These are phyloP conservation scores for Otus sunia DNA, from an alignment of 2,113 vertebrate genomes.

Conservation along the genomic window DNA sequence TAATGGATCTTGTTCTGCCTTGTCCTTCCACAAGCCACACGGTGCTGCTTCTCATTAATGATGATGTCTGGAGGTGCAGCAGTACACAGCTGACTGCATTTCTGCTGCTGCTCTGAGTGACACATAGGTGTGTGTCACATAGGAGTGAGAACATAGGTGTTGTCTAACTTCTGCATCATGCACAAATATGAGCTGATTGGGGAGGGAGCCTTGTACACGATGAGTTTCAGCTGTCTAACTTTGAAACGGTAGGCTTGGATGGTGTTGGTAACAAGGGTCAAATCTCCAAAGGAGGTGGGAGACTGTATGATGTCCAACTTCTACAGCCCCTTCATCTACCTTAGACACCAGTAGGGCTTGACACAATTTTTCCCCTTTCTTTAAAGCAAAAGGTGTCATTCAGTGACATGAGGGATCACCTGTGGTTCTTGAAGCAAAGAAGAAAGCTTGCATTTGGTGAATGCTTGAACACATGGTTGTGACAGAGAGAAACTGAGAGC, in stretches of 20 bases:
- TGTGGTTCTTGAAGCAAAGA: neutral
- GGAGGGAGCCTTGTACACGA: neutral
- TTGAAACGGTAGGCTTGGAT: neutral
- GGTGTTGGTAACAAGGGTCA: neutral
- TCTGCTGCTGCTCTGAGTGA: neutral
- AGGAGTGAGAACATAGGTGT: neutral
- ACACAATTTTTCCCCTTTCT: neutral
- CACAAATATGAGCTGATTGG: neutral
- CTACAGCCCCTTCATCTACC: neutral
- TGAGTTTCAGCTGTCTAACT: neutral
- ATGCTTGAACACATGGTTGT: rapidly evolving
- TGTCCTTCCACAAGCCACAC: neutral
- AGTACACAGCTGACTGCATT: rapidly evolving
- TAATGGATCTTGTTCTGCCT: neutral
- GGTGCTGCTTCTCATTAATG: neutral
- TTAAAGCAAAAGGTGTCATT: neutral
- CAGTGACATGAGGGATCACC: neutral
- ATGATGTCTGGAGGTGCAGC: neutral
- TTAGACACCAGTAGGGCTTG: neutral
- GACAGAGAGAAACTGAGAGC: neutral
- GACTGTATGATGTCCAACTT: neutral
- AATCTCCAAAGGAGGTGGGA: neutral
- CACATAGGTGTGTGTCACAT: too few species aligned
- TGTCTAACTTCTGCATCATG: neutral
- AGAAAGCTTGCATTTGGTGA: neutral